Percentiles rank a stretch among this genome's conserved stretches.
Evolutionary conservation across 1,140 invertebrate species (phyloP).

Genomic region (Nasonia giraulti): DNA sequence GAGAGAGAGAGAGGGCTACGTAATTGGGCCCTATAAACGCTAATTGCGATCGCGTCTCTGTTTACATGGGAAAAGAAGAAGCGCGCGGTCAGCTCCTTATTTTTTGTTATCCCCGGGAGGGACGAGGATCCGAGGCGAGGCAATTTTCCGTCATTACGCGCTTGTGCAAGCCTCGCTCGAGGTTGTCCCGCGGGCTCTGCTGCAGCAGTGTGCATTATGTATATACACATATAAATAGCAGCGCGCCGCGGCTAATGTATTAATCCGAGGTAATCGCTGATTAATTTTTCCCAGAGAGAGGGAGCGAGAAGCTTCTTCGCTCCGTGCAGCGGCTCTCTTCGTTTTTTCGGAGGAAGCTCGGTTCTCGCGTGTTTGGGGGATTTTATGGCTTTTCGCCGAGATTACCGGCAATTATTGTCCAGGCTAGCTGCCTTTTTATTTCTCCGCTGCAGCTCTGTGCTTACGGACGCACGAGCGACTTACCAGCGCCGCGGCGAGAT

Average conservation of each 20-base stretch:
- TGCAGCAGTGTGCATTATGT: background rate
- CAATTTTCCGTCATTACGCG: constrained; percentile 43
- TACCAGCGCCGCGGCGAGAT: background rate
- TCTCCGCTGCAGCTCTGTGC: background rate
- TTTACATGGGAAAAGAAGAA: constrained; percentile 30
- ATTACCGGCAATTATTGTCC: background rate
- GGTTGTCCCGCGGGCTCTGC: background rate
- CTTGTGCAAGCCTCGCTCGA: constrained; percentile 13
- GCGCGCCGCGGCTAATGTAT: constrained; percentile 29
- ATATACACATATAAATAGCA: background rate
- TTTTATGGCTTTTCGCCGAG: background rate
- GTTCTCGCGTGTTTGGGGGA: background rate
- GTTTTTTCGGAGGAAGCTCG: background rate
- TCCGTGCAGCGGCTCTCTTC: background rate
- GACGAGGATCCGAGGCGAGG: background rate
- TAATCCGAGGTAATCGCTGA: constrained; percentile 34
- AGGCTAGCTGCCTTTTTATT: background rate
- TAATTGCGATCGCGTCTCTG: constrained; percentile 37
- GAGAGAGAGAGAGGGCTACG: background rate
- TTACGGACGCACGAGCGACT: background rate
- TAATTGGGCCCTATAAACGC: constrained; percentile 38
- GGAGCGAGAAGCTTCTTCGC: background rate
- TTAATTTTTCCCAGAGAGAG: constrained; percentile 8
- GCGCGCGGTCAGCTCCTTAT: background rate
- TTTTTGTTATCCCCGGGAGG: background rate